Evolutionary conservation across 2,888 invertebrate genomes (phyloP), one percentile per base, ranked within the genome.

Genomic region (Drosophila neoperkinsi): DNA sequence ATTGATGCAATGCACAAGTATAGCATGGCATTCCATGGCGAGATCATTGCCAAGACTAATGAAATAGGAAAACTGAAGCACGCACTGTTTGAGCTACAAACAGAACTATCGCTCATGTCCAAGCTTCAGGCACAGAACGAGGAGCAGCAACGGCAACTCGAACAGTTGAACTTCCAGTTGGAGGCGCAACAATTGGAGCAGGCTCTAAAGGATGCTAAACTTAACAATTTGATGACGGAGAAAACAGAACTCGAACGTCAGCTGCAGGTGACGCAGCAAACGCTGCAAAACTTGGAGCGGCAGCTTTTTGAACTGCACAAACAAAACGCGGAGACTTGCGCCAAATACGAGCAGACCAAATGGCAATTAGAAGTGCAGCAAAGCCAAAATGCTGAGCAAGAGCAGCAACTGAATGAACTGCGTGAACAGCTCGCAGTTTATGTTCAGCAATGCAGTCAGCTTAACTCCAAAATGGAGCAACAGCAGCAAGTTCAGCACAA

Each of bases 1-100:
- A 61, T 89, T 9, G 92, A 92, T 56, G 71, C 82, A 43, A 90
- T 91, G 41, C 92, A 91, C 73, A 79, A 74, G 2, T 77, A 91
- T n/a, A 92, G 92, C 49, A 33, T 91, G 34, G 77, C 81, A 7
- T 92, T 84, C 57, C 91, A 92, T 31, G 74, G 77, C 5, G 90
- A 90, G 38, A 86, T 91, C 13, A 84, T 84, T 63, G 77, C 74
- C 13, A 91, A 91, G 73, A 90, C 92, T 1, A 70, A 71, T 25
- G 90, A 92, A 65, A 92, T 91, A 7, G 79, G 79, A 4, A 63
- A 81, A 3, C 74, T 92, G 0, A 92, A 90, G 34, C 81, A 74
- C 10, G 78, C 82, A 0, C 69, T 92, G 0, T 62, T 78, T n/a
- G 82, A 86, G 28, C 71, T 92, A 4, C 88, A 89, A 51, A 52